Percentiles rank a stretch among this genome's conserved stretches.
Evolutionary conservation across 2,113 vertebrate genomes (phyloP).

Genomic region (Boleophthalmus pectinirostris): DNA sequence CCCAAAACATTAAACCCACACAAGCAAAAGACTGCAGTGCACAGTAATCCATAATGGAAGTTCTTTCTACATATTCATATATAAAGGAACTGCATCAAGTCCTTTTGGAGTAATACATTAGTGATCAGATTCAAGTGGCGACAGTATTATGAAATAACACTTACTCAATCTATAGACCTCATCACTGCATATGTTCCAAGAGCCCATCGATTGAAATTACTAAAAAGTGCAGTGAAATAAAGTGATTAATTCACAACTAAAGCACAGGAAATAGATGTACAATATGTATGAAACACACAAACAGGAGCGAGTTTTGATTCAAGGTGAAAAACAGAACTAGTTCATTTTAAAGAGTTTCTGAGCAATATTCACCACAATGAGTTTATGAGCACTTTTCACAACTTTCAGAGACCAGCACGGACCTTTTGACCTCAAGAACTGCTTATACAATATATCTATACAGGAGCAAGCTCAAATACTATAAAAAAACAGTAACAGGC

Average conservation of each 20-base stretch:
- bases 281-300: background rate
- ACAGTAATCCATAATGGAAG: background rate
- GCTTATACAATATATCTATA: too few species aligned
- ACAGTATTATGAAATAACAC: background rate
- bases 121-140: background rate
- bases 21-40: background rate
- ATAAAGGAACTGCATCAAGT: background rate
- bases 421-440: too few species aligned
- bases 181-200: background rate
- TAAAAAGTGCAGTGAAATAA: background rate
- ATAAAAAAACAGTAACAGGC: too few species aligned
- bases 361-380: too few species aligned
- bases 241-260: too few species aligned
- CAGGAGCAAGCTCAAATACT: too few species aligned
- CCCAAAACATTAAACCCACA: background rate
- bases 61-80: background rate
- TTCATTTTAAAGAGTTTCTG: too few species aligned
- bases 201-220: background rate
- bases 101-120: background rate
- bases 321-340: too few species aligned
- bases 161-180: background rate
- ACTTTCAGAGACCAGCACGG: too few species aligned
- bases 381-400: too few species aligned
- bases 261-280: background rate
- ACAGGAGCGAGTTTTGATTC: background rate